Evolutionary conservation across 1,140 invertebrate genomes (phyloP).

Genomic region (Microplitis mediator): DNA sequence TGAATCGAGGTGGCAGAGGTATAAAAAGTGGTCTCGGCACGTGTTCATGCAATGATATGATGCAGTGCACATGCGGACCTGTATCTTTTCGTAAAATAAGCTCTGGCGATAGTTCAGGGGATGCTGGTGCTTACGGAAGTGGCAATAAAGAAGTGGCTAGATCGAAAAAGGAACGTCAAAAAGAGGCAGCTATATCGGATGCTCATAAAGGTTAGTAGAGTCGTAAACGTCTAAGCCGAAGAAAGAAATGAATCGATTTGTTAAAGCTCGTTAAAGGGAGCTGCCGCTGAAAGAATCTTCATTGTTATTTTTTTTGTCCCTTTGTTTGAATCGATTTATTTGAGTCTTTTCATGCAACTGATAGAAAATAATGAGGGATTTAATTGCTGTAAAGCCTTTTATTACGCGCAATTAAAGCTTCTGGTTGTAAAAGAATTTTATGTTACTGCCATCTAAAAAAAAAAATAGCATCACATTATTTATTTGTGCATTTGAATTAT

Average conservation of each 20-base stretch:
- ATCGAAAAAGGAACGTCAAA: slow-evolving; percentile 38
- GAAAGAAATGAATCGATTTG: not conserved
- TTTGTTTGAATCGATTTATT: not conserved
- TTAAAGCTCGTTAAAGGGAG: not conserved
- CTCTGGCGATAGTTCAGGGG: not conserved
- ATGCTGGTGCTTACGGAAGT: not conserved
- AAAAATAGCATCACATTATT: no score
- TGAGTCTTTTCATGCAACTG: not conserved
- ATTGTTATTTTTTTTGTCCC: no score
- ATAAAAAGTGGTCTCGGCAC: slow-evolving; percentile 59
- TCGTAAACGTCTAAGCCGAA: not conserved
- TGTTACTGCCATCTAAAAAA: no score
- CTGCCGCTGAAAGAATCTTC: no score
- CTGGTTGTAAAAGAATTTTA: no score
- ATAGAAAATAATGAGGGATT: no score
- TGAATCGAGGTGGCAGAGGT: slow-evolving; percentile 57
- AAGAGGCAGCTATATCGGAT: slow-evolving; percentile 36
- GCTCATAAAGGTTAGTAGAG: slow-evolving; percentile 46
- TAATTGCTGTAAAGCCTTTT: no score
- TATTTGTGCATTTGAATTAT: no score
- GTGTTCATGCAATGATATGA: slow-evolving; percentile 61
- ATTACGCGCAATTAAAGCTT: no score
- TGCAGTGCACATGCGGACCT: slow-evolving; percentile 53
- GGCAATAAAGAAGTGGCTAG: slow-evolving; percentile 35
- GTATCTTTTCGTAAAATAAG: slow-evolving; percentile 30